phyloP scores from a whole-genome alignment of 1,140 invertebrate genomes.

The Zaprionus gabonicus region DNA sequence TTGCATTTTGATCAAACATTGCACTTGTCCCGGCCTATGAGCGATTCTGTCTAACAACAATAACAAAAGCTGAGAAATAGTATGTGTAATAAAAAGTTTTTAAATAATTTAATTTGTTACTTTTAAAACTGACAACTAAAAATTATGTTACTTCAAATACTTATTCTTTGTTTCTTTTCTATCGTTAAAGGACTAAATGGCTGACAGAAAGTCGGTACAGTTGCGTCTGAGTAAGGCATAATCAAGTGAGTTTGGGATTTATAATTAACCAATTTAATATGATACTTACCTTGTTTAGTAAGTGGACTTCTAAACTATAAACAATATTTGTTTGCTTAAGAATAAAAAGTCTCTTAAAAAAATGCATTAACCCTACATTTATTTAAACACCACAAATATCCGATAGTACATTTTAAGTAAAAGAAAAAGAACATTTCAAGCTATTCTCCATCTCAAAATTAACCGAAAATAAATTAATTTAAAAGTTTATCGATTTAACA shows the following conservation, averaged over 20 bases:
- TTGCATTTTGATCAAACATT: constrained; percentile 79
- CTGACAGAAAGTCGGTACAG: constrained; percentile 5
- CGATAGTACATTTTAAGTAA: not conserved
- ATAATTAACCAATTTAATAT: not conserved
- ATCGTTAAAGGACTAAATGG: constrained; percentile 8
- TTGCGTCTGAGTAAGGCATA: not conserved
- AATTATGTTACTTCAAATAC: not conserved
- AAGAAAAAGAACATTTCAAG: not conserved
- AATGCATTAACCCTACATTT: too few species aligned
- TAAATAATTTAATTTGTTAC: constrained; percentile 5
- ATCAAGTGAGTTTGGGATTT: constrained; percentile 1
- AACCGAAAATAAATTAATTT: not conserved
- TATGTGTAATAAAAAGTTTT: not conserved
- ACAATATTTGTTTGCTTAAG: not conserved
- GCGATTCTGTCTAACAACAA: constrained; percentile 60
- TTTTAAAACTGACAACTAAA: constrained; percentile 6
- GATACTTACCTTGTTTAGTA: not conserved
- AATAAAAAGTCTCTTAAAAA: not conserved
- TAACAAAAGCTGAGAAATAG: not conserved
- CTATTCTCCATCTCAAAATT: too few species aligned
- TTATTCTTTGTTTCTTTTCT: not conserved
- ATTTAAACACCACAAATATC: too few species aligned
- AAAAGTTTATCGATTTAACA: not conserved
- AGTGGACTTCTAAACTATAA: too few species aligned
- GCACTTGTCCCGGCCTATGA: constrained; percentile 85